These are phyloP conservation scores for Myripristis murdjan DNA, from an alignment of 2,797 vertebrate species.

Conservation along the genomic window DNA sequence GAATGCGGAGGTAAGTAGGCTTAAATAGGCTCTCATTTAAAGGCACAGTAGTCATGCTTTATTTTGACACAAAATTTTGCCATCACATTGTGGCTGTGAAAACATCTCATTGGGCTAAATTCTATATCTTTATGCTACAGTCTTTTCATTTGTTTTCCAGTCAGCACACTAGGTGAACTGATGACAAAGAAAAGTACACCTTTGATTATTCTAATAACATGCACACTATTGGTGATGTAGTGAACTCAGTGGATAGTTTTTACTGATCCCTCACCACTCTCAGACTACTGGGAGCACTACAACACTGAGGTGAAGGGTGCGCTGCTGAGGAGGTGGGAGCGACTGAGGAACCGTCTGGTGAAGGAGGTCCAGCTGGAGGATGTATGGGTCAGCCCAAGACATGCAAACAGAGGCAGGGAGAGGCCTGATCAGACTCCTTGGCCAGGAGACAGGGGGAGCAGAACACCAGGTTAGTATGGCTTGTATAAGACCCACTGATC, in stretches of 20 bases:
- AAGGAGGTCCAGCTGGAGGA: constrained; percentile 76
- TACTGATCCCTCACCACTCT: not conserved
- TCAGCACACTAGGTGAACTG: not conserved
- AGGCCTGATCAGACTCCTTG: constrained; percentile 48
- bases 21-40: not conserved
- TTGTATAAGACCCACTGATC: too few relatives aligned
- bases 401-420: constrained; percentile 68
- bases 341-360: constrained; percentile 57
- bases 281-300: constrained; percentile 86
- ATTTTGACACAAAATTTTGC: too few relatives aligned
- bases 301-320: constrained; percentile 63
- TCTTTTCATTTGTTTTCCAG: too few relatives aligned
- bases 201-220: not conserved
- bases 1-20: too few relatives aligned
- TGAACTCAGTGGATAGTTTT: not conserved
- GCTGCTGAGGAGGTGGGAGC: constrained; percentile 73
- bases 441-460: constrained; percentile 57
- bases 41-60: too few relatives aligned
- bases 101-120: too few relatives aligned
- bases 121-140: too few relatives aligned
- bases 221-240: not conserved
- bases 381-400: constrained; percentile 84
- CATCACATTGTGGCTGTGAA: too few relatives aligned
- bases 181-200: not conserved
- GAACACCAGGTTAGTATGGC: constrained; percentile 60